A percentile compares a stretch with the other conserved stretches of the same genome.
Conservation (phyloP, 2,888 invertebrate species). For the Conchocele bisecta region DNA sequence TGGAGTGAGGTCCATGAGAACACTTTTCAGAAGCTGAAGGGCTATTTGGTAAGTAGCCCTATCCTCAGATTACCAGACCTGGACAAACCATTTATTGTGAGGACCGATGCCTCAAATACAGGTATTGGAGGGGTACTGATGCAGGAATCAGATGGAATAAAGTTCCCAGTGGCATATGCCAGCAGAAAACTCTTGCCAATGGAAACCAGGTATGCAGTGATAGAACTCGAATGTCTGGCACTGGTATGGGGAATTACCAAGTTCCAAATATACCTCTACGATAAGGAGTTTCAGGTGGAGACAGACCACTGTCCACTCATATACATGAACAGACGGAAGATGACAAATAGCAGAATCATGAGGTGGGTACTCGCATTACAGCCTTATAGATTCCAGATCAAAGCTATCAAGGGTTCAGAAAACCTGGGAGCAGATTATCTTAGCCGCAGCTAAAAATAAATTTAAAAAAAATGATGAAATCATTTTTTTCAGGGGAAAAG, state of each 20-base stretch:
- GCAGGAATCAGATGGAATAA: slow-evolving; percentile 45
- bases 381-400: slow-evolving; percentile 23
- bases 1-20: neutral
- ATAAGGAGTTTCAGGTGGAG: slow-evolving; percentile 46
- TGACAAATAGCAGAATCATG: slow-evolving; percentile 49
- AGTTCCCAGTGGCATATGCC: slow-evolving; percentile 51
- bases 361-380: slow-evolving; percentile 54
- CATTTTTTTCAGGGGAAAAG: too few relatives aligned
- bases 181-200: slow-evolving; percentile 47
- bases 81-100: slow-evolving; percentile 31
- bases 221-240: slow-evolving; percentile 59
- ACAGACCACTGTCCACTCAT: slow-evolving; percentile 56
- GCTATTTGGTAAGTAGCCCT: neutral
- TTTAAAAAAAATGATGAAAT: too few relatives aligned
- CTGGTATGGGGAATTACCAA: slow-evolving; percentile 51
- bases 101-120: slow-evolving; percentile 53
- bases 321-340: slow-evolving; percentile 41
- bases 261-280: slow-evolving; percentile 53
- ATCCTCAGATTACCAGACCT: slow-evolving; percentile 26
- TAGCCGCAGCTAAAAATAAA: too few relatives aligned
- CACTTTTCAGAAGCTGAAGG: neutral
- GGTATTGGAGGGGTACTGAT: slow-evolving; percentile 52
- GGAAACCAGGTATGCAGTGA: slow-evolving; percentile 49
- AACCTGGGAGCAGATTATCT: slow-evolving; percentile 31
- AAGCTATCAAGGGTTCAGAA: slow-evolving; percentile 38